Percentiles rank a stretch among this genome's conserved stretches.
These are phyloP conservation scores for Lordiphosa stackelbergi DNA, from an alignment of 1,140 invertebrate genomes.

Conservation along the genomic window DNA sequence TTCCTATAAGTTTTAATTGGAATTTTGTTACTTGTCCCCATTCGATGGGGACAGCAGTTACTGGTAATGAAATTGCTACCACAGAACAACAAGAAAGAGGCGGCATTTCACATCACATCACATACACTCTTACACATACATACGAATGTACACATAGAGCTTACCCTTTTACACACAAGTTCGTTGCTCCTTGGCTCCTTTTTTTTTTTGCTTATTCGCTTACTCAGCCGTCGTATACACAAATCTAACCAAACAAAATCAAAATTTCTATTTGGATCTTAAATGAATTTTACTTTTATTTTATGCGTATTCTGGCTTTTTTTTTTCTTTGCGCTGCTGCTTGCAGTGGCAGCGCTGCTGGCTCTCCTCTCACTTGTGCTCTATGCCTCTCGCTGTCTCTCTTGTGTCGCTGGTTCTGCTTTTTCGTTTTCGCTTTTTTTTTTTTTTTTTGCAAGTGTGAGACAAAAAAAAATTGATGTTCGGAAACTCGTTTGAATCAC, in stretches of 20 bases:
- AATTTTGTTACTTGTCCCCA: background rate
- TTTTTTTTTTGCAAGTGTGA: constrained; percentile 63
- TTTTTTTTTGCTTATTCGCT: constrained; percentile 45
- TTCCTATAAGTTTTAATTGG: constrained; percentile 19
- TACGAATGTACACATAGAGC: constrained; percentile 43
- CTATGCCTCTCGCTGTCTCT: constrained; percentile 48
- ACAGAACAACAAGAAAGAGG: constrained; percentile 10
- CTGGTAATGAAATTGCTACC: constrained; percentile 4
- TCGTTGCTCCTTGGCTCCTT: constrained; percentile 71
- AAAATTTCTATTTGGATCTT: constrained; percentile 33
- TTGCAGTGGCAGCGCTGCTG: constrained; percentile 24
- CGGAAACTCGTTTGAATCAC: constrained; percentile 61
- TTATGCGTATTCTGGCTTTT: constrained; percentile 27
- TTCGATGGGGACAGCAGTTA: background rate
- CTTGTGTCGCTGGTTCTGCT: constrained; percentile 33
- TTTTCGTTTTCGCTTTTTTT: constrained; percentile 34
- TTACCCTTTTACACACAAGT: constrained; percentile 68
- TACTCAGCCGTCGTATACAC: constrained; percentile 60
- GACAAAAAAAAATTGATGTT: constrained; percentile 45
- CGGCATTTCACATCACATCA: constrained; percentile 2
- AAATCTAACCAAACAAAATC: constrained; percentile 37
- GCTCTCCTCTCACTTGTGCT: constrained; percentile 30
- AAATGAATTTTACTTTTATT: constrained; percentile 14
- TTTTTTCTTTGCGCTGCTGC: constrained; percentile 27
- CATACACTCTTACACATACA: too few relatives aligned